phyloP scores from a whole-genome alignment of 1,140 invertebrate species.

The Melanaphis sacchari region DNA sequence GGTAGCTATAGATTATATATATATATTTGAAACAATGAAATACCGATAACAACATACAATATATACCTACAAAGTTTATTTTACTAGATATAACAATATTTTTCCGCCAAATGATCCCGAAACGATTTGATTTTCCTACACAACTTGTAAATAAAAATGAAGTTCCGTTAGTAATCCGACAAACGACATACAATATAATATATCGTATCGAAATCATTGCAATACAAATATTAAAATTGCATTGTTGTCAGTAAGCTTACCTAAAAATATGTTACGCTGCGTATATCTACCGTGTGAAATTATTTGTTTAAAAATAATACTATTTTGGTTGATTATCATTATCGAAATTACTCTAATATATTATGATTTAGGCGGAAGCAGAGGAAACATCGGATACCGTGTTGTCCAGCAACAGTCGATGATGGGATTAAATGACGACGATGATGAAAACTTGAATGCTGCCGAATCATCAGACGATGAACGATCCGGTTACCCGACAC shows the following conservation, averaged over 20 bases:
- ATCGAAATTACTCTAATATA: neutral
- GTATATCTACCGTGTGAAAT: neutral
- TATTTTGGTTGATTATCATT: neutral
- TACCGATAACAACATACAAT: neutral
- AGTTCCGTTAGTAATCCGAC: neutral
- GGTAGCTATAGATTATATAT: neutral
- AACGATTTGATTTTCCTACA: neutral
- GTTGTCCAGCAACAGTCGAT: conserved; percentile 27
- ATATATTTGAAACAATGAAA: neutral
- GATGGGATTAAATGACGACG: conserved; percentile 10
- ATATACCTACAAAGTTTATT: neutral
- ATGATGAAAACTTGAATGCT: neutral
- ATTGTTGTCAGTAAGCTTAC: neutral
- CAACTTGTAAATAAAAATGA: neutral
- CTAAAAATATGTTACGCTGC: neutral
- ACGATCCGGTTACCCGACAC: conserved; percentile 29
- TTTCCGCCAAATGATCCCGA: neutral
- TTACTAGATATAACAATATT: neutral
- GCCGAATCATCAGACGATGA: conserved; percentile 51
- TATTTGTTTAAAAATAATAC: neutral
- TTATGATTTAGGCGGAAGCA: conserved; percentile 22
- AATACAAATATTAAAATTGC: no score
- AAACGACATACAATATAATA: neutral
- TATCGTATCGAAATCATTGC: neutral
- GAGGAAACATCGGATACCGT: conserved; percentile 34